Evolutionary conservation across 2,797 vertebrate genomes (phyloP), one percentile per base, ranked within the genome.

Genomic region (Cercopithecus hamlyni): DNA sequence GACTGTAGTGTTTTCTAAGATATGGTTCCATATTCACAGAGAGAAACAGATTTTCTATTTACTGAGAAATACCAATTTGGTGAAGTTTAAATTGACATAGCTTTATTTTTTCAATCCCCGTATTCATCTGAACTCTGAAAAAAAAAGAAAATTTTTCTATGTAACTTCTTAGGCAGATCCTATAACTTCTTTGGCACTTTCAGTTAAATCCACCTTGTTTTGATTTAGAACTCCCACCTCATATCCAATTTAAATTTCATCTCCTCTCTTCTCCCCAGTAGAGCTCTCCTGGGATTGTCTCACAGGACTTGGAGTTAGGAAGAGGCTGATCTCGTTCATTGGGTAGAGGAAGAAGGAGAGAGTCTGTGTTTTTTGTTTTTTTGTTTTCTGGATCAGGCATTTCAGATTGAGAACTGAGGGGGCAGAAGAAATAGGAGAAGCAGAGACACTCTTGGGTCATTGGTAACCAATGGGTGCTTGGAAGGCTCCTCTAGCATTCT

Each of bases 141-240:
- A 88, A 48, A 85, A 88, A 24, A 81, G 27, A 52, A 12, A 58
- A 58, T 20, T 55, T 55, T 55, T 8, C 52, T 39, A 22, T 13
- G 36, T 39, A 20, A 73, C 6, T 82, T 76, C 50, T 73, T 76
- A 17, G 20, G 39, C 50, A 83, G 20, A 36, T 52, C 20, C 67
- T 52, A 15, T 52, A 22, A 76, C 61, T 67, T 83, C 39, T 30
- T 79, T 33, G 7, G 30, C 45, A 80, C 15, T 92, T 89, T 45
- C 76, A 87, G 36, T 94, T 70, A 87, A 52, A 84, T 79, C 17
- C 45, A 86, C 50, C 73, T 95, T 73, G 39, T 70, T 82, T 77
- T 64, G 4, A 92, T 82, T 84, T 81, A 79, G 83, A 96, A 87
- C 55, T 33, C 15, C 10, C 13, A 80, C 48, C 5, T 95, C 52